Conservation (phyloP, 2,113 vertebrate species). For the Isichthys henryi region DNA sequence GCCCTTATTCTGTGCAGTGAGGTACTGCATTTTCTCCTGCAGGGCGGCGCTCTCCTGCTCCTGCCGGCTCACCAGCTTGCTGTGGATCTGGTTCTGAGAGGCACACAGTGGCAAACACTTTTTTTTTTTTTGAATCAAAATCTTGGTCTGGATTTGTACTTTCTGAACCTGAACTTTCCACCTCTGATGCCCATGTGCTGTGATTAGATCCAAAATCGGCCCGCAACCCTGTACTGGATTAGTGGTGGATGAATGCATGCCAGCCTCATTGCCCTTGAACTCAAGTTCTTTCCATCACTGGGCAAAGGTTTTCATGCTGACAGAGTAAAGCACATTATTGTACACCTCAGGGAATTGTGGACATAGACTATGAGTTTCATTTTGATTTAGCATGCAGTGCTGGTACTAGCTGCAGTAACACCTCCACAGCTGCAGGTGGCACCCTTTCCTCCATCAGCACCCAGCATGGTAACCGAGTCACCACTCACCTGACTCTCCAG, state of each 20-base stretch:
- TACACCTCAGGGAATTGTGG: background rate
- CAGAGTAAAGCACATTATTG: background rate
- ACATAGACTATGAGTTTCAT: background rate
- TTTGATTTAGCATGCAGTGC: background rate
- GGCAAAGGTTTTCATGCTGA: background rate
- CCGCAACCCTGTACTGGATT: too few relatives aligned
- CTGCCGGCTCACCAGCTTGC: conserved; percentile 70
- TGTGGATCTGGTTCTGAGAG: conserved; percentile 75
- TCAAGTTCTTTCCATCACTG: background rate
- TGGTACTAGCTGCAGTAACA: background rate
- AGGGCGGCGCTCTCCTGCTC: conserved; percentile 74
- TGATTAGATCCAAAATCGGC: too few relatives aligned
- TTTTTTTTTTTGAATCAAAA: background rate
- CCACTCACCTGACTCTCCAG: conserved; percentile 77
- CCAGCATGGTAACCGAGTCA: background rate
- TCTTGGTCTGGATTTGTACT: too few relatives aligned
- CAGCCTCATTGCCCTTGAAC: background rate
- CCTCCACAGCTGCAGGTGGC: background rate
- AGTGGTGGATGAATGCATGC: too few relatives aligned
- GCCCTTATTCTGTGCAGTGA: conserved; percentile 77
- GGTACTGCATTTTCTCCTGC: conserved; percentile 77
- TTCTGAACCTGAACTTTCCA: too few relatives aligned
- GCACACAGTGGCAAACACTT: background rate
- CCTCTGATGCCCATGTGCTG: too few relatives aligned
- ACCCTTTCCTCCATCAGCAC: background rate